Base-by-base conservation (phyloP, 1,140 invertebrate genomes). In the Lordiphosa stackelbergi region DNA sequence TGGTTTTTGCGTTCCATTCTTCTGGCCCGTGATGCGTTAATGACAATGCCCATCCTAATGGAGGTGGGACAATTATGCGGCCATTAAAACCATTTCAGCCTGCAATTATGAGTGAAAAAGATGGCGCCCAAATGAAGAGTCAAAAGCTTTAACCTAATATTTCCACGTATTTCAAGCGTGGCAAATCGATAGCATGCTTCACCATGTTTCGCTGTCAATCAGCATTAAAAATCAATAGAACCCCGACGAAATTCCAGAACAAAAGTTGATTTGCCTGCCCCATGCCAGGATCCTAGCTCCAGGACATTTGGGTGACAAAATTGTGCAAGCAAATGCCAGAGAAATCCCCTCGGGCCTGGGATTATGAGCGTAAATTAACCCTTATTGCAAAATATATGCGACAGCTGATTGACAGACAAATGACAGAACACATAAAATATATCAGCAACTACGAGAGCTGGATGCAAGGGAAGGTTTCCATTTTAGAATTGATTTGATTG, bases 311-410 rank as follows among this genome's bases (percentile, higher is more conserved):
- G 69, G 71, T 63, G 74, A 78, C 74, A 78, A 70, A 60, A 78
- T 81, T 58, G 57, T 83, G 75, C 59, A 81, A 81, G 66, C 66
- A 45, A 31, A 31, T 31, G 28, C 28, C 28, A 31, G 28, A 31
- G 28, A 31, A 22, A 35, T 49, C 13, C 13, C 47, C 31, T n/a
- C 38, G 42, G 56, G 64, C 69, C 22, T 61, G 69, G 77, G 77
- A 83, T 81, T 83, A 81, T 81, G 77, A 81, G 77, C 72, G 77
- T 81, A 81, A 81, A 81, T 81, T 81, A 81, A 81, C 77, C 77
- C 77, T 81, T 81, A 81, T 83, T 83, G 77, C 77, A 70, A 72
- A 81, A 77, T 83, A 83, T 73, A 83, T 73, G 77, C 77, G 77
- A 81, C 77, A 81, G 77, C 61, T 81, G 77, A 81, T 81, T 81